Evolutionary conservation across 1,140 invertebrate species (phyloP).

Genomic region (Achroia grisella): DNA sequence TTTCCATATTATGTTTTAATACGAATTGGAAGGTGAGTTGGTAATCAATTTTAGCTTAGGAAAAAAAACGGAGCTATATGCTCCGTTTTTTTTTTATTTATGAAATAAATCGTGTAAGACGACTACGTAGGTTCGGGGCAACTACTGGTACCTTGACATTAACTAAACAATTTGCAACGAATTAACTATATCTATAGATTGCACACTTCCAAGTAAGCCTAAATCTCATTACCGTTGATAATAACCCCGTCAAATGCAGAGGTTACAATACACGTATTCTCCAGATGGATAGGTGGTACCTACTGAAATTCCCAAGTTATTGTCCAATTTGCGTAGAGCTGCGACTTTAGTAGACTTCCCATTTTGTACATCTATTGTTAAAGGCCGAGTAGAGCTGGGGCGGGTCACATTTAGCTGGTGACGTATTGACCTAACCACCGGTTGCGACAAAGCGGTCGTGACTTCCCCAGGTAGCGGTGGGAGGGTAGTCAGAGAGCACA

Average conservation of each 20-base stretch:
- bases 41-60: too few relatives aligned
- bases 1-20: too few relatives aligned
- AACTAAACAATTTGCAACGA: too few relatives aligned
- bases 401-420: conserved; percentile 3
- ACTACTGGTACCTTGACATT: too few relatives aligned
- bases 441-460: conserved; percentile 26
- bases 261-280: conserved; percentile 7
- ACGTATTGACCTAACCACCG: conserved; percentile 6
- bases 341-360: background rate
- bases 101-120: too few relatives aligned
- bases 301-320: conserved; percentile 5
- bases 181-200: too few relatives aligned
- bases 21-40: too few relatives aligned
- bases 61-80: too few relatives aligned
- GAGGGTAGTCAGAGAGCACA: conserved; percentile 34
- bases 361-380: background rate
- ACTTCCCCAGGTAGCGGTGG: conserved; percentile 48
- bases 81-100: too few relatives aligned
- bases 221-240: conserved; percentile 10
- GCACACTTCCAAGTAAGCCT: background rate
- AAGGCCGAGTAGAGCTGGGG: background rate
- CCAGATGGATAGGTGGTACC: background rate
- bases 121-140: too few relatives aligned
- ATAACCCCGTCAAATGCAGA: conserved; percentile 15
- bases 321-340: background rate